Evolutionary conservation across 2,113 vertebrate genomes (phyloP).

Genomic region (Nettapus auritus): DNA sequence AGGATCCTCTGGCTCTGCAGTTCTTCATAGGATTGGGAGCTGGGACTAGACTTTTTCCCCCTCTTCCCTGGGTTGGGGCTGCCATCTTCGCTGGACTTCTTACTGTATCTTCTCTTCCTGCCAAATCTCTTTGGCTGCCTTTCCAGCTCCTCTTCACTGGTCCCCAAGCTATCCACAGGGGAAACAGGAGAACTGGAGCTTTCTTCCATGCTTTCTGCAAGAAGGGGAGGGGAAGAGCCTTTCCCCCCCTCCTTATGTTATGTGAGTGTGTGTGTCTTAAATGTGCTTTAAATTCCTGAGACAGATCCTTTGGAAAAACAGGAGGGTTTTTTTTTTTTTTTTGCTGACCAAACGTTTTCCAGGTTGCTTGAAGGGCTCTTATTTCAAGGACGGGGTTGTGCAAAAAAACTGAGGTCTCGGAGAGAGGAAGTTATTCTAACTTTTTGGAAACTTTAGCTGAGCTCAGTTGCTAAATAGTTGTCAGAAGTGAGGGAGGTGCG

Average conservation of each 20-base stretch:
- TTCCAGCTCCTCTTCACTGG: conserved; percentile 92
- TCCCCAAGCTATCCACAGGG: conserved; percentile 93
- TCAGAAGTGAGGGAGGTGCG: conserved; percentile 86
- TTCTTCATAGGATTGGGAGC: conserved; percentile 93
- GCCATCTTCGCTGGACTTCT: conserved; percentile 89
- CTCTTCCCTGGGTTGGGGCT: conserved; percentile 91
- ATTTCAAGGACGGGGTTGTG: conserved; percentile 76
- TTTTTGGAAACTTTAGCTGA: conserved; percentile 90
- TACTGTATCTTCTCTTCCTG: conserved; percentile 88
- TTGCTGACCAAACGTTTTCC: conserved; percentile 70
- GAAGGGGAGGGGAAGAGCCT: conserved; percentile 74
- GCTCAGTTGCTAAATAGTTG: conserved; percentile 95
- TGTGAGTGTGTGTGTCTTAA: conserved; percentile 68
- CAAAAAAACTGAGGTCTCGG: conserved; percentile 76
- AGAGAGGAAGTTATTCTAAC: conserved; percentile 88
- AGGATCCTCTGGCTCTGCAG: conserved; percentile 94
- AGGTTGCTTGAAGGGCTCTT: conserved; percentile 71
- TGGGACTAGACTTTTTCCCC: conserved; percentile 91
- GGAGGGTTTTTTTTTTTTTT: conserved; percentile 32
- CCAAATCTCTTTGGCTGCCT: conserved; percentile 89
- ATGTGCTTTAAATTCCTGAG: conserved; percentile 76
- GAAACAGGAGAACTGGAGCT: conserved; percentile 94
- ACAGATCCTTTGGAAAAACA: conserved; percentile 74
- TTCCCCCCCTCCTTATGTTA: conserved; percentile 70
- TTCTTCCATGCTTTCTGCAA: conserved; percentile 86